phyloP scores from a whole-genome alignment of 2,888 invertebrate genomes.

The Ophonus ardosiacus region DNA sequence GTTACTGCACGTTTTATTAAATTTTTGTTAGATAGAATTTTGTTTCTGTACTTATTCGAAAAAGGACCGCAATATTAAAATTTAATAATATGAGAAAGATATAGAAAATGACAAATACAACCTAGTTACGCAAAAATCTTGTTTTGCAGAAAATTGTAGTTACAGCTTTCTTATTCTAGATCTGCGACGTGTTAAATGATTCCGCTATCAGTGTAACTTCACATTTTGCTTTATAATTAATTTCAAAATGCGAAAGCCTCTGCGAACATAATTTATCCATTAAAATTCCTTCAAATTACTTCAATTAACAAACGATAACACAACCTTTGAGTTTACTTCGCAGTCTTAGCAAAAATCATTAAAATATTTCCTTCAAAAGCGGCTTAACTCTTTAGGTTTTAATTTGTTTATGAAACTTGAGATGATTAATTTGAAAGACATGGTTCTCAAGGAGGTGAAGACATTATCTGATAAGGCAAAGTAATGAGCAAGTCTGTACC shows the following conservation, averaged over 20 bases:
- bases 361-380: background rate
- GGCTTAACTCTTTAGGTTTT: background rate
- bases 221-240: background rate
- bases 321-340: background rate
- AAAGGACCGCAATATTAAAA: too few species aligned
- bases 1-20: too few species aligned
- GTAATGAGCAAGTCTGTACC: constrained; percentile 25
- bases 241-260: background rate
- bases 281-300: constrained; percentile 2
- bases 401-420: constrained; percentile 29
- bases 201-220: background rate
- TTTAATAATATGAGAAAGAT: too few species aligned
- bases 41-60: too few species aligned
- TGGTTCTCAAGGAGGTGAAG: constrained; percentile 13
- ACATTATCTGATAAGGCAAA: constrained; percentile 29
- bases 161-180: too few species aligned
- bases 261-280: constrained; percentile 27
- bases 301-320: constrained; percentile 23
- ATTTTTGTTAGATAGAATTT: too few species aligned
- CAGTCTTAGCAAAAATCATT: constrained; percentile 11
- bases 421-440: constrained; percentile 30
- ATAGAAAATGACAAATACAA: too few species aligned
- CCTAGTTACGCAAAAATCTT: too few species aligned
- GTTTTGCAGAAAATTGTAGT: too few species aligned
- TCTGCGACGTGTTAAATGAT: too few species aligned